Conservation (phyloP, 2,888 invertebrate species). For the Mycogona germanica region DNA sequence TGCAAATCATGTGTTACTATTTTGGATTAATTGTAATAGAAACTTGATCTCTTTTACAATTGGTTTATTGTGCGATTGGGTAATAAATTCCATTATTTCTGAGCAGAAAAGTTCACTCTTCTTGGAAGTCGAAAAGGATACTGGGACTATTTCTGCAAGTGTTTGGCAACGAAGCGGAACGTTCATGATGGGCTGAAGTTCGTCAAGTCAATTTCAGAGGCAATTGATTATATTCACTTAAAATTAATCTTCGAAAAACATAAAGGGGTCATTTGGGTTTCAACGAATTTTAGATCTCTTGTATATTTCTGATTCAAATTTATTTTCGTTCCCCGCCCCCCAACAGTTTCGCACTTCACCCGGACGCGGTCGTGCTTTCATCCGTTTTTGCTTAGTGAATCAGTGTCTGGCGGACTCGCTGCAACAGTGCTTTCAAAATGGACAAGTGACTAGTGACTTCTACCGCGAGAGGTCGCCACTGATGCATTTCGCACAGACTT, state of each 20-base stretch:
- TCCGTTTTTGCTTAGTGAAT: conserved; percentile 36
- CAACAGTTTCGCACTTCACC: conserved; percentile 35
- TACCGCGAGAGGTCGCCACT: conserved; percentile 31
- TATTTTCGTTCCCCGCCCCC: neutral
- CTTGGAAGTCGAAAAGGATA: conserved; percentile 34
- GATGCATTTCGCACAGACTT: conserved; percentile 28
- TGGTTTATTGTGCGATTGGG: no score
- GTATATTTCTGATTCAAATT: neutral
- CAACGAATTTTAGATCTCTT: neutral
- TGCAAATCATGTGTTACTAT: no score
- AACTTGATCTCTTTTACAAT: no score
- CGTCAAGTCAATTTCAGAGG: conserved; percentile 35
- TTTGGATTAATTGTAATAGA: no score
- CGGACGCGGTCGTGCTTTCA: conserved; percentile 36
- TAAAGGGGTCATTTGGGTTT: neutral
- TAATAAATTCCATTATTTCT: no score
- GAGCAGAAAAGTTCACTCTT: conserved; percentile 31
- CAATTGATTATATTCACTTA: conserved; percentile 21
- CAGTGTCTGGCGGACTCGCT: conserved; percentile 36
- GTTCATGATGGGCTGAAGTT: conserved; percentile 36
- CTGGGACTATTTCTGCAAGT: conserved; percentile 36
- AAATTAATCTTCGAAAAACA: neutral
- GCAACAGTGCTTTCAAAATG: conserved; percentile 35
- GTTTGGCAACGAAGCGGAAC: conserved; percentile 32
- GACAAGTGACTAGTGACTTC: conserved; percentile 33